phyloP scores from a whole-genome alignment of 2,797 vertebrate genomes.

The Chrosomus eos region DNA sequence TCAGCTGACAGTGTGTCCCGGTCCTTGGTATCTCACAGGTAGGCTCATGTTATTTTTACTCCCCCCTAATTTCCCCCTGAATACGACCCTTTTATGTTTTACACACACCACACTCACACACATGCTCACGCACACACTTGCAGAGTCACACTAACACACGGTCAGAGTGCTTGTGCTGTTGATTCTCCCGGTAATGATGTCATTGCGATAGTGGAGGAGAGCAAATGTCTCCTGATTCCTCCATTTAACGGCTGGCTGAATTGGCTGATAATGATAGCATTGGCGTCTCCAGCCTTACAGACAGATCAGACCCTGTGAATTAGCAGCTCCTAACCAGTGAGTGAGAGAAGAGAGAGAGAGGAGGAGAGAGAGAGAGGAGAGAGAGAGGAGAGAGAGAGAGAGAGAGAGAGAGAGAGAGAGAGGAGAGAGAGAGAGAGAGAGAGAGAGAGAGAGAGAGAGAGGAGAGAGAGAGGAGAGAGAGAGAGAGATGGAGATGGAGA shows the following conservation, averaged over 20 bases:
- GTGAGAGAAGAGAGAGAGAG: conserved; percentile 47
- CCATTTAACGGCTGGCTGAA: conserved; percentile 89
- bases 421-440: conserved; percentile 36
- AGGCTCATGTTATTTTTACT: conserved; percentile 56
- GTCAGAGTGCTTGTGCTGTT: conserved; percentile 71
- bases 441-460: conserved; percentile 49
- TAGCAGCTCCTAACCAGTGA: conserved; percentile 73
- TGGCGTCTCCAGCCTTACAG: conserved; percentile 80
- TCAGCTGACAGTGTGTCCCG: conserved; percentile 50
- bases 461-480: conserved; percentile 61
- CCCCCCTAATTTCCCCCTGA: conserved; percentile 23
- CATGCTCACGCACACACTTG: conserved; percentile 37
- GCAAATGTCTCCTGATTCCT: conserved; percentile 90
- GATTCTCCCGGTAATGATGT: conserved; percentile 89
- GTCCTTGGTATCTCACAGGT: conserved; percentile 56
- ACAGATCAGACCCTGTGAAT: conserved; percentile 83
- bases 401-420: conserved; percentile 54
- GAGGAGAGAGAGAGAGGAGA: conserved; percentile 55
- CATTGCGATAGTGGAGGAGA: conserved; percentile 85
- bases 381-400: conserved; percentile 65
- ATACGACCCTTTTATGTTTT: conserved; percentile 43
- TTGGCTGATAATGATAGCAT: conserved; percentile 86
- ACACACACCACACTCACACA: conserved; percentile 27
- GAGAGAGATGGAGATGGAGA: conserved; percentile 64
- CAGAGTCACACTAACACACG: conserved; percentile 48